Evolutionary conservation across 1,140 invertebrate genomes (phyloP).

Genomic region (Mizuhopecten yessoensis): DNA sequence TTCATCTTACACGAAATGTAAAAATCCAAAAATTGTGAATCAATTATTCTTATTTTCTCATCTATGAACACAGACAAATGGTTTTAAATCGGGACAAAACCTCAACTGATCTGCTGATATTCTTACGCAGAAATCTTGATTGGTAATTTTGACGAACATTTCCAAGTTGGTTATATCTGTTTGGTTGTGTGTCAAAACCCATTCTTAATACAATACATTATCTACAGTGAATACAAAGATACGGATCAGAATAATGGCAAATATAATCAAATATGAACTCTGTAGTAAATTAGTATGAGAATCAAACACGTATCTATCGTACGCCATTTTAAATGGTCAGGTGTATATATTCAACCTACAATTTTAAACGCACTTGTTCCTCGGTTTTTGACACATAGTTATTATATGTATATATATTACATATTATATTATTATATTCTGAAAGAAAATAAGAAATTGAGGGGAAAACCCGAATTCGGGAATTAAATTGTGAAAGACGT

Average conservation of each 20-base stretch:
- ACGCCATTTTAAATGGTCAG: neutral
- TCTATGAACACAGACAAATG: neutral
- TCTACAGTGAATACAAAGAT: neutral
- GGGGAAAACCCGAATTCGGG: no score
- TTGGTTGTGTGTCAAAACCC: slow-evolving; percentile 19
- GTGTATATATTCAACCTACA: neutral
- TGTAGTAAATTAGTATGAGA: slow-evolving; percentile 9
- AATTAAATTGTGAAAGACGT: no score
- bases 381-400: no score
- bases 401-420: no score
- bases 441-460: no score
- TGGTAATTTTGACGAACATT: slow-evolving; percentile 21
- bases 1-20: neutral
- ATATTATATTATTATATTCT: no score
- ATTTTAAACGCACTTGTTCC: neutral
- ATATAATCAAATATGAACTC: slow-evolving; percentile 23
- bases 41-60: slow-evolving; percentile 13
- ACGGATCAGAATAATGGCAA: neutral
- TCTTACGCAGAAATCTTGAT: neutral
- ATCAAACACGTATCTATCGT: neutral
- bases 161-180: neutral
- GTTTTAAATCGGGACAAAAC: slow-evolving; percentile 8
- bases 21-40: neutral
- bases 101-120: neutral
- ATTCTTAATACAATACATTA: neutral